Base-by-base conservation (phyloP, 2,113 vertebrate species). In the Bubalus kerabau region DNA sequence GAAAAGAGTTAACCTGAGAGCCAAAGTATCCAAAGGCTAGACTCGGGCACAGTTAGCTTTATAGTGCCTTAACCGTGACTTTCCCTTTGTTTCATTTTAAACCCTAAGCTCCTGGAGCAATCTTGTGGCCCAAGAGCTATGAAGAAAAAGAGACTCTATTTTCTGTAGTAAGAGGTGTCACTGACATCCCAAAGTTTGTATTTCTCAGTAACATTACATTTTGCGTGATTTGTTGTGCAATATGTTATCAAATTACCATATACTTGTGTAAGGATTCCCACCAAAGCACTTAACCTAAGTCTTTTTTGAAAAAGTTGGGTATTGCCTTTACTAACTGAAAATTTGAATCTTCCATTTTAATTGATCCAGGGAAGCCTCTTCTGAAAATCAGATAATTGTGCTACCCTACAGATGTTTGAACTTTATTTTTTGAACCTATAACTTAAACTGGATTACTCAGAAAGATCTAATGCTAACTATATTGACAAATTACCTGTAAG, bases 331-430 rank as follows among this genome's bases (percentile, higher is more conserved):
- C 32, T 95, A 94, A 76, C 46, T 81, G 87, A 80, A 94, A 87
- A 50, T 87, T 94, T 92, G 82, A 81, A 64, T 80, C 43, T 92
- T 76, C 85, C 56, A 43, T 71, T 90, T 87, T 83, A 54, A 94
- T 26, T 84, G 23, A 90, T 60, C 21, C 26, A 56, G 48, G 21
- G 40, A 21, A 94, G 56, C 9, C 5, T 36, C 48, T 13, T 48
- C 36, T 94, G 86, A 92, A 96, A 87, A 95, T 87, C 89, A 85
- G 28, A 8, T 83, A 43, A 91, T 80, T 96, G 85, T 94, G 59
- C 74, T 54, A 40, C 4, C 46, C 13, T 94, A 46, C 82, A 59
- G 57, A 95, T 80, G 91, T 90, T 50, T 74, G 46, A 89, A 76
- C 60, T 97, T 56, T 46, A 8, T 91, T 36, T 54, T 84, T 94